These are phyloP conservation scores for Anadara kagoshimensis DNA, from an alignment of 1,140 invertebrate genomes.

Conservation along the genomic window DNA sequence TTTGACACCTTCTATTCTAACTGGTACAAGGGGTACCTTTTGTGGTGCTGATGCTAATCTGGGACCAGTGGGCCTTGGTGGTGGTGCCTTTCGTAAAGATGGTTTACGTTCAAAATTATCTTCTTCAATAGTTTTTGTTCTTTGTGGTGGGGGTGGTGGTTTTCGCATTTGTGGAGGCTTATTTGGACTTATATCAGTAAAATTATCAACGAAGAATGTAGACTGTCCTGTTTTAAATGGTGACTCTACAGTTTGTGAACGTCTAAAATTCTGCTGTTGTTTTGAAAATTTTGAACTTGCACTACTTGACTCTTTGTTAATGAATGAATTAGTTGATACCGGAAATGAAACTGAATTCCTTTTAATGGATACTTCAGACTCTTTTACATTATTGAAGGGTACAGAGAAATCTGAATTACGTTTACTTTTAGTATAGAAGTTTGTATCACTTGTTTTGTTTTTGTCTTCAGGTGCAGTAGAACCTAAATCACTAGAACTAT, in stretches of 20 bases:
- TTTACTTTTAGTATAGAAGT: too few relatives aligned
- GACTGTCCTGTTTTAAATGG: conserved; percentile 24
- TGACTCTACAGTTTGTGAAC: background rate
- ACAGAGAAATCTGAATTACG: too few relatives aligned
- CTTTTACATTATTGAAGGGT: too few relatives aligned
- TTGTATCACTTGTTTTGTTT: too few relatives aligned
- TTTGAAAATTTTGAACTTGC: too few relatives aligned
- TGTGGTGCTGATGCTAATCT: conserved; percentile 35
- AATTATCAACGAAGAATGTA: conserved; percentile 39
- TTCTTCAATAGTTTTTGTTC: conserved; percentile 14
- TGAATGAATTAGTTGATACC: background rate
- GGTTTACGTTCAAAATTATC: conserved; percentile 40
- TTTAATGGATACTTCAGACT: too few relatives aligned
- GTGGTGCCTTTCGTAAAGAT: conserved; percentile 55
- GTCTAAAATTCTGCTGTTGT: background rate
- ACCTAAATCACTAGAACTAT: too few relatives aligned
- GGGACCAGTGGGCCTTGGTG: conserved; percentile 58
- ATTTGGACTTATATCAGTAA: background rate
- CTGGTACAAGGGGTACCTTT: conserved; percentile 10
- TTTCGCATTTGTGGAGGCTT: conserved; percentile 30
- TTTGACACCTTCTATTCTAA: background rate
- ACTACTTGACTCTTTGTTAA: background rate
- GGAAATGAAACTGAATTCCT: background rate
- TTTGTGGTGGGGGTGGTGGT: conserved; percentile 48
- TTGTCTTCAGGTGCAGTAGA: too few relatives aligned